Evolutionary conservation across 2,797 vertebrate genomes (phyloP).

Genomic region (Kryptopterus vitreolus): DNA sequence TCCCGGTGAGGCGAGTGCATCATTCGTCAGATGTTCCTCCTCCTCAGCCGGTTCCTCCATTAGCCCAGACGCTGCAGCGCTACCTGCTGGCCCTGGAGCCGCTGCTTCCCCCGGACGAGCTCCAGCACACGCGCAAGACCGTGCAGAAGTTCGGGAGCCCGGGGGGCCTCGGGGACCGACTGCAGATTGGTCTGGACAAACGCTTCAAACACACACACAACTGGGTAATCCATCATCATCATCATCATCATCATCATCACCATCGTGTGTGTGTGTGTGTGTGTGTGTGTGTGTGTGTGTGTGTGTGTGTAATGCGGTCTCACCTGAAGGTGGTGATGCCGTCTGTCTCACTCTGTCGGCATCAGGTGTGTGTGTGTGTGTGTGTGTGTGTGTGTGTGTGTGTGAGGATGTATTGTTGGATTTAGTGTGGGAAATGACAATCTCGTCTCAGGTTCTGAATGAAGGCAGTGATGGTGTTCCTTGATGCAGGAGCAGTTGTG

Average conservation of each 20-base stretch:
- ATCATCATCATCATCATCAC: background rate
- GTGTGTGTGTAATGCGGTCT: too few species aligned
- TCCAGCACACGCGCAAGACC: constrained; percentile 74
- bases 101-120: constrained; percentile 76
- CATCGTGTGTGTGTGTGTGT: constrained; percentile 9
- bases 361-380: too few species aligned
- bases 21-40: constrained; percentile 61
- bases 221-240: constrained; percentile 69
- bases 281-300: background rate
- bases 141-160: constrained; percentile 71
- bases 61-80: constrained; percentile 74
- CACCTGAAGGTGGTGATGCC: too few species aligned
- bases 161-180: constrained; percentile 69
- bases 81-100: constrained; percentile 80
- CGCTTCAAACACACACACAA: constrained; percentile 73
- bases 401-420: constrained; percentile 71
- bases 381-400: background rate
- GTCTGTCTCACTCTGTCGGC: too few species aligned
- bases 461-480: too few species aligned
- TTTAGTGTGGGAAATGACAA: too few species aligned
- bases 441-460: too few species aligned
- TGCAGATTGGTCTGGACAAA: constrained; percentile 75
- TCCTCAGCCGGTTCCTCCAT: constrained; percentile 76
- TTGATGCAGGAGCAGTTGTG: too few species aligned
- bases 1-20: constrained; percentile 59